Percentiles rank a stretch among this genome's conserved stretches.
phyloP scores from a whole-genome alignment of 2,113 vertebrate genomes.

The Paralichthys olivaceus region DNA sequence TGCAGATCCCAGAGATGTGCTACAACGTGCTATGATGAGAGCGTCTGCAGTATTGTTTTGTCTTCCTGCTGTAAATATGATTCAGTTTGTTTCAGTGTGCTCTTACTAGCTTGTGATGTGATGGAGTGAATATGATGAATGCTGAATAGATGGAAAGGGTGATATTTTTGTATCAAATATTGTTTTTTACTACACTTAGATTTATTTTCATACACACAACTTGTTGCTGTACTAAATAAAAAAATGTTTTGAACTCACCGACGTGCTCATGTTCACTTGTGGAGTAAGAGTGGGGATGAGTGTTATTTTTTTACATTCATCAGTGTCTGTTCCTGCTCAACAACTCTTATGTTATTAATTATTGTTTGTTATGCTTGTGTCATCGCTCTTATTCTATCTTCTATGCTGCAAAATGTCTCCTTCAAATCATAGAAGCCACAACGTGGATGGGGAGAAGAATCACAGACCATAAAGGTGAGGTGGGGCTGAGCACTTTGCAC shows the following conservation, averaged over 20 bases:
- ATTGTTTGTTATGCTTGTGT: too few species aligned
- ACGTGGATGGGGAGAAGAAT: background rate
- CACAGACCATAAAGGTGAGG: too few species aligned
- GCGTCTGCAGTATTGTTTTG: constrained; percentile 23
- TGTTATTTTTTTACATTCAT: too few species aligned
- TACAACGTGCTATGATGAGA: constrained; percentile 84
- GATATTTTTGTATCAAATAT: constrained; percentile 44
- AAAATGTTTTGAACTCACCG: constrained; percentile 13
- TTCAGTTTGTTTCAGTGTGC: constrained; percentile 18
- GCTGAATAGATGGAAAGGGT: constrained; percentile 23
- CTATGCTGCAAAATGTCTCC: background rate
- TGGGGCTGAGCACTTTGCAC: background rate
- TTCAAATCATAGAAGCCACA: too few species aligned
- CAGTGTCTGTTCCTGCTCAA: background rate
- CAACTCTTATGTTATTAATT: too few species aligned
- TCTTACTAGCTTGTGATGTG: constrained; percentile 14
- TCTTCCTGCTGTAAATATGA: constrained; percentile 49
- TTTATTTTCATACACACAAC: constrained; percentile 64
- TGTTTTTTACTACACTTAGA: constrained; percentile 26
- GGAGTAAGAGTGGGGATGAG: too few species aligned
- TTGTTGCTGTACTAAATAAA: constrained; percentile 53
- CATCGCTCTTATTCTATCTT: too few species aligned
- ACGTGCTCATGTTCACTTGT: background rate
- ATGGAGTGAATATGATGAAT: constrained; percentile 22
- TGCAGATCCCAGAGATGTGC: constrained; percentile 84